phyloP scores from a whole-genome alignment of 2,888 invertebrate species.

The Luffia ferchaultella region DNA sequence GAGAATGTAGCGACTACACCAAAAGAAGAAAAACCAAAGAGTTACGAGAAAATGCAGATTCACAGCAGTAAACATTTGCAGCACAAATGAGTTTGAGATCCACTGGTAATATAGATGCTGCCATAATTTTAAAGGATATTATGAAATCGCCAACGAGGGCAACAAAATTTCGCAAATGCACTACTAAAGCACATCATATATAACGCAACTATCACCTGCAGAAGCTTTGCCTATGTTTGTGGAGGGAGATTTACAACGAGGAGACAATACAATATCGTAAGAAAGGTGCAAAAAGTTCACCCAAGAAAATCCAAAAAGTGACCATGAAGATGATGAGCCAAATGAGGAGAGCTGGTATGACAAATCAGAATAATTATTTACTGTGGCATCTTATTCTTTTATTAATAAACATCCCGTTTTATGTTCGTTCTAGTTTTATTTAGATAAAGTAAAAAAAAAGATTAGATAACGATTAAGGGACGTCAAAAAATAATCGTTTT shows the following conservation, averaged over 20 bases:
- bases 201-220: constrained; percentile 4
- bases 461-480: no score
- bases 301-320: neutral
- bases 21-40: constrained; percentile 16
- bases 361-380: no score
- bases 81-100: neutral
- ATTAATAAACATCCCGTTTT: no score
- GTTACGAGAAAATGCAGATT: constrained; percentile 7
- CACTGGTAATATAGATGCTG: constrained; percentile 1
- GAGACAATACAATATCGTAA: constrained; percentile 11
- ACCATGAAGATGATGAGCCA: neutral
- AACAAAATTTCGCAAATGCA: constrained; percentile 10
- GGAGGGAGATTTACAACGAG: constrained; percentile 14
- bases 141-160: constrained; percentile 10
- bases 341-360: no score
- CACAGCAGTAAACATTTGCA: constrained; percentile 5
- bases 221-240: constrained; percentile 15
- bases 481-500: no score
- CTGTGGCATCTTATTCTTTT: no score
- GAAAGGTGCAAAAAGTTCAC: constrained; percentile 5
- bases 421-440: no score
- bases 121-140: constrained; percentile 4
- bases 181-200: neutral
- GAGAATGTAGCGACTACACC: constrained; percentile 13
- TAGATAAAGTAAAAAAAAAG: no score